These are phyloP conservation scores for Atopsyche davidsoni DNA, from an alignment of 1,140 invertebrate genomes.

Conservation along the genomic window DNA sequence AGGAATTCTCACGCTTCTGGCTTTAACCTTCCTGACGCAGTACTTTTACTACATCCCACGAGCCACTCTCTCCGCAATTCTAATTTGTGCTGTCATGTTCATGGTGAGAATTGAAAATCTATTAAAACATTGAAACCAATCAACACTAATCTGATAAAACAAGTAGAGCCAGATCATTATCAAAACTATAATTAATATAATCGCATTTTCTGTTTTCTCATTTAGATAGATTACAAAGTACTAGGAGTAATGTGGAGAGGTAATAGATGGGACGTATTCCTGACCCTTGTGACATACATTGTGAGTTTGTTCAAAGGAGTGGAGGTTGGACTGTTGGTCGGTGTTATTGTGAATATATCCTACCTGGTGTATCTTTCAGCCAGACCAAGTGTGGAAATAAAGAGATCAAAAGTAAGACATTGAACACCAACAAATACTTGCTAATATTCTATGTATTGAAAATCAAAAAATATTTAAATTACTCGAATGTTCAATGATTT, in stretches of 20 bases:
- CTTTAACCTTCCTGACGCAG: conserved; percentile 69
- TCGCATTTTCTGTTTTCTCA: background rate
- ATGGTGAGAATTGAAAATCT: conserved; percentile 56
- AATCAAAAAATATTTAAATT: too few relatives aligned
- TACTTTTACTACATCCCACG: conserved; percentile 80
- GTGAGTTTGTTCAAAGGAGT: conserved; percentile 73
- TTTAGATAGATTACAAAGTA: conserved; percentile 60
- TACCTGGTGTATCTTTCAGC: conserved; percentile 76
- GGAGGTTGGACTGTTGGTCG: conserved; percentile 83
- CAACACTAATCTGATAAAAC: too few relatives aligned
- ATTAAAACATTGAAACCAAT: conserved; percentile 4
- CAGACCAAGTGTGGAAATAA: conserved; percentile 63
- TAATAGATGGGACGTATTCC: conserved; percentile 60
- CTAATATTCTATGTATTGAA: too few relatives aligned
- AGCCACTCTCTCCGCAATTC: conserved; percentile 70
- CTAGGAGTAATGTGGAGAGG: conserved; percentile 66
- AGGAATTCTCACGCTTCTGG: conserved; percentile 56
- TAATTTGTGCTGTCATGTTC: conserved; percentile 82
- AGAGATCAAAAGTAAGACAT: conserved; percentile 54
- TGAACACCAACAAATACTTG: too few relatives aligned
- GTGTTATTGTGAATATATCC: conserved; percentile 73
- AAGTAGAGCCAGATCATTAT: too few relatives aligned
- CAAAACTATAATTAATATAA: background rate
- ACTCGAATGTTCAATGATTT: too few relatives aligned
- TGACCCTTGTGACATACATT: conserved; percentile 71